A percentile compares a stretch with the other conserved stretches of the same genome.
Evolutionary conservation across 2,888 invertebrate genomes (phyloP).

Genomic region (Aphodius granarius): DNA sequence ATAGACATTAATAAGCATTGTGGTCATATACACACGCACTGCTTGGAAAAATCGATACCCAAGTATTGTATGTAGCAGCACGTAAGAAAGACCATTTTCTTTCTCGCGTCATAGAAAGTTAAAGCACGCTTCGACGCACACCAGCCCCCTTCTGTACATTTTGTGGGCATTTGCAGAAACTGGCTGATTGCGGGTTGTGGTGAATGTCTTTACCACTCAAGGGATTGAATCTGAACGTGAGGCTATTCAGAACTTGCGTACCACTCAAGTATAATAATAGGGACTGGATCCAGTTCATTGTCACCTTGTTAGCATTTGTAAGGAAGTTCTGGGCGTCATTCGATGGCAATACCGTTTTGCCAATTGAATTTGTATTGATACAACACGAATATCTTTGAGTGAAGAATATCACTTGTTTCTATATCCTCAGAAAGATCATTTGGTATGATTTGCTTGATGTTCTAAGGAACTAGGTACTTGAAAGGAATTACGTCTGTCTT

Average conservation of each 20-base stretch:
- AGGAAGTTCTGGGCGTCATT: not conserved
- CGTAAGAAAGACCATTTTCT: slow-evolving; percentile 4
- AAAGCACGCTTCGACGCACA: not conserved
- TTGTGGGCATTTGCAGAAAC: slow-evolving; percentile 1
- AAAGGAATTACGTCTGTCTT: no score
- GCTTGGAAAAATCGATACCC: not conserved
- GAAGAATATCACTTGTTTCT: no score
- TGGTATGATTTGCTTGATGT: no score
- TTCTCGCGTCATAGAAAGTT: slow-evolving; percentile 3
- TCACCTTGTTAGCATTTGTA: not conserved
- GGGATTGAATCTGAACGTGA: not conserved
- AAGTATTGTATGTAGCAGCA: not conserved
- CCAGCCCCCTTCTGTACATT: not conserved
- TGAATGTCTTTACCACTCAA: not conserved
- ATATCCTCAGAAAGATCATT: no score
- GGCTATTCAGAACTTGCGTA: not conserved
- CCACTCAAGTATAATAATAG: not conserved
- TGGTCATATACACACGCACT: slow-evolving; percentile 4
- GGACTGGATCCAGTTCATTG: not conserved
- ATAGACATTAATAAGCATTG: not conserved
- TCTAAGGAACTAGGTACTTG: no score
- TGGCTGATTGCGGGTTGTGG: not conserved
- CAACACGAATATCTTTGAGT: no score
- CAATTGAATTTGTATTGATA: not conserved
- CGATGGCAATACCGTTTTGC: not conserved